phyloP scores from a whole-genome alignment of 1,140 invertebrate genomes.

The Gonioctena quinquepunctata region DNA sequence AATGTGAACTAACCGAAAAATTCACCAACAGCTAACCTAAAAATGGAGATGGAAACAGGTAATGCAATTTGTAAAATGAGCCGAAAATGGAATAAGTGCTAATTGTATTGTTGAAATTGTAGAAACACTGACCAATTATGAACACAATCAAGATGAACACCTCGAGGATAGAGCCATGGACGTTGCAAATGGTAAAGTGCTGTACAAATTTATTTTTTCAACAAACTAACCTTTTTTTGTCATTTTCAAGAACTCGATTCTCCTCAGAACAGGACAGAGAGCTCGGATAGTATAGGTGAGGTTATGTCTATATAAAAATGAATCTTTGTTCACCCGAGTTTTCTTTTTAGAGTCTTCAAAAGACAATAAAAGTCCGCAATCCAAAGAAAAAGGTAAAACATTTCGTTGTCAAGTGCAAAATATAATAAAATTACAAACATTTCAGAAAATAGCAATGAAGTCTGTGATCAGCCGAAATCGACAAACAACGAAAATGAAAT shows the following conservation, averaged over 20 bases:
- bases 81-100: neutral
- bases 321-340: neutral
- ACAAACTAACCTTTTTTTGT: neutral
- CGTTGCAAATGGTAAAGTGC: neutral
- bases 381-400: neutral
- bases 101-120: neutral
- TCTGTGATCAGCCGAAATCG: neutral
- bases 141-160: neutral
- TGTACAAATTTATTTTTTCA: neutral
- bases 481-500: neutral
- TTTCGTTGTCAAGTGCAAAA: neutral
- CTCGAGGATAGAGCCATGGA: neutral
- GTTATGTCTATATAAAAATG: neutral
- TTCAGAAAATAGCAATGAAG: neutral
- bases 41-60: conserved; percentile 15
- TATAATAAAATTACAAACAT: neutral
- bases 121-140: conserved; percentile 18
- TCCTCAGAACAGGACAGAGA: neutral
- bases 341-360: neutral
- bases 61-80: neutral
- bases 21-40: conserved; percentile 5
- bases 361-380: neutral
- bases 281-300: neutral
- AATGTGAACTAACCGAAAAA: conserved; percentile 6
- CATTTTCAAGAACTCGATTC: neutral